phyloP scores from a whole-genome alignment of 1,140 invertebrate genomes.

The Drosophila insularis region DNA sequence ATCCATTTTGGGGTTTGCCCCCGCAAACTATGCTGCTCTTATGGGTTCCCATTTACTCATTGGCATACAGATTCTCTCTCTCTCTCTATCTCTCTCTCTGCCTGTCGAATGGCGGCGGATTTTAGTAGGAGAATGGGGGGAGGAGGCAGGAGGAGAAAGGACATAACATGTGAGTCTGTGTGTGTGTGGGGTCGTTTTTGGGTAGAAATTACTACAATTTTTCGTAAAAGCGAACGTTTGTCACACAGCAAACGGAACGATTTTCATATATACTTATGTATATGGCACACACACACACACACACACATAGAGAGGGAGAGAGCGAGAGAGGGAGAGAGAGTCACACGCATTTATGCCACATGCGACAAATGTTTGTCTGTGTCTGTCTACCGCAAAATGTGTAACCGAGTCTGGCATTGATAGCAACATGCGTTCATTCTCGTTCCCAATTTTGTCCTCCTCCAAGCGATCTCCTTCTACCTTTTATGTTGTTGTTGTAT shows the following conservation, averaged over 20 bases:
- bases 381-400: constrained; percentile 32
- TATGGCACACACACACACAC: constrained; percentile 15
- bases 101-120: too few species aligned
- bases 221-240: constrained; percentile 56
- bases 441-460: not conserved
- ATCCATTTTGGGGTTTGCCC: constrained; percentile 46
- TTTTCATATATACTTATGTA: constrained; percentile 17
- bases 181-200: constrained; percentile 38
- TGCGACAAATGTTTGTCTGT: constrained; percentile 38
- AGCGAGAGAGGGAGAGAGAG: not conserved
- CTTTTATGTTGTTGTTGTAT: not conserved
- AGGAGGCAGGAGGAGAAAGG: not conserved
- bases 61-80: constrained; percentile 28
- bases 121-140: not conserved
- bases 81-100: too few species aligned
- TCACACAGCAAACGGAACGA: constrained; percentile 42
- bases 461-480: too few species aligned
- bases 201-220: constrained; percentile 66
- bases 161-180: constrained; percentile 9
- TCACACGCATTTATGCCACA: constrained; percentile 38
- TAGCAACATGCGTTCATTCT: constrained; percentile 33
- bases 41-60: constrained; percentile 43
- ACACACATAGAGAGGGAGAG: not conserved
- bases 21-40: constrained; percentile 54
- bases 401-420: constrained; percentile 41